A percentile compares a stretch with the other conserved stretches of the same genome.
Evolutionary conservation across 35 echinoderm and acorn worm genomes (phyloP).

Genomic region (Heliocidaris tuberculata): DNA sequence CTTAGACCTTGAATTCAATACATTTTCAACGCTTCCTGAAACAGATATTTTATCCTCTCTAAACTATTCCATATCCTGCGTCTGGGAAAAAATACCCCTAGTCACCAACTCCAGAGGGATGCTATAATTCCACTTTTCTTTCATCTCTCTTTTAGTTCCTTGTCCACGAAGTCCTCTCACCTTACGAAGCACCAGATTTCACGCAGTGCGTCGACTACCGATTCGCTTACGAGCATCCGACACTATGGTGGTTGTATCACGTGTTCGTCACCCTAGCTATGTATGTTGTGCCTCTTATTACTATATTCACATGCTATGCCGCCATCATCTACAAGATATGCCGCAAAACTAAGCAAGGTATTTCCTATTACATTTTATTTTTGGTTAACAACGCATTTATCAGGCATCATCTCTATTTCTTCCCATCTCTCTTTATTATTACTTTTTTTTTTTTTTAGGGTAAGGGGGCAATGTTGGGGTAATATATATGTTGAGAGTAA

Average conservation of each 20-base stretch:
- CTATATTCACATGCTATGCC: conserved; percentile 67
- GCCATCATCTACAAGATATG: conserved; percentile 68
- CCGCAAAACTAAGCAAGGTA: conserved; percentile 52
- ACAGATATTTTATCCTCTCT: no score
- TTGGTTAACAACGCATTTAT: conserved; percentile 1
- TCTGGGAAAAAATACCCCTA: no score
- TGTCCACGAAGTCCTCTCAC: conserved; percentile 47
- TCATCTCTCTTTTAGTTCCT: conserved; percentile 35
- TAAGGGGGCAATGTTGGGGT: no score
- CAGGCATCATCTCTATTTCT: background rate
- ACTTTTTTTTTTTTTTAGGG: background rate
- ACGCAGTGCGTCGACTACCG: conserved; percentile 55
- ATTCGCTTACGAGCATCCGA: conserved; percentile 24
- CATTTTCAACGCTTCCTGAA: no score
- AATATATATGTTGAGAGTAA: no score
- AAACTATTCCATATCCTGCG: no score
- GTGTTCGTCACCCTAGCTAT: conserved; percentile 46
- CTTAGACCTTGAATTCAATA: no score
- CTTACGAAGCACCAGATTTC: conserved; percentile 25
- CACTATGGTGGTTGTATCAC: conserved; percentile 44
- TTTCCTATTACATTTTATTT: background rate
- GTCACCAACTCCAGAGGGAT: no score
- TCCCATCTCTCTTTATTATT: background rate
- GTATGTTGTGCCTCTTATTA: conserved; percentile 54
- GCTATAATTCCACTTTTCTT: background rate